Conservation (phyloP, 2,797 vertebrate species). For the Coccyzus lansbergi region DNA sequence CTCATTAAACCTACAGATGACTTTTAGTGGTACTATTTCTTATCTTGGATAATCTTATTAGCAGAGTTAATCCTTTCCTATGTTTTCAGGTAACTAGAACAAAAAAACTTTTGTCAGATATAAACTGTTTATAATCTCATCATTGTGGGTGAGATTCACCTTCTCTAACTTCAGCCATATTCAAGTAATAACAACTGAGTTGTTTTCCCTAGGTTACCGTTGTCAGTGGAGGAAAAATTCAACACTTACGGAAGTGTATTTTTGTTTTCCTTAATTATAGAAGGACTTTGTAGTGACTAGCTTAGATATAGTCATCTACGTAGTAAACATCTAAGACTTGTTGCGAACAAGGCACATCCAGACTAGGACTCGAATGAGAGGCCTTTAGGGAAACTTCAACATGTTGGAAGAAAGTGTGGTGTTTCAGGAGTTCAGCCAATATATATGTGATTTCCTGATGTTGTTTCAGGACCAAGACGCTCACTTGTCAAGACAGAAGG, state of each 20-base stretch:
- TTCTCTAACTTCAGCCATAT: neutral
- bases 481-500: neutral
- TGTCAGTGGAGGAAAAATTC: neutral
- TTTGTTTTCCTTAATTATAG: neutral
- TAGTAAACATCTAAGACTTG: neutral
- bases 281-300: neutral
- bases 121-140: neutral
- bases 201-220: neutral
- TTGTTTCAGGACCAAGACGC: neutral
- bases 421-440: neutral
- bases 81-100: neutral
- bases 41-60: neutral
- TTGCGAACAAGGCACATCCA: neutral
- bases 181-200: neutral
- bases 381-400: neutral
- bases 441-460: neutral
- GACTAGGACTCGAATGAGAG: neutral
- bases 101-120: neutral
- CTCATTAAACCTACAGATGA: neutral
- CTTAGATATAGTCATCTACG: neutral
- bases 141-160: neutral
- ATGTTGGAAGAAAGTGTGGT: neutral
- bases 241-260: fast-evolving
- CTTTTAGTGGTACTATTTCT: neutral
- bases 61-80: neutral